These are phyloP conservation scores for Nothocercus nigrocapillus DNA, from an alignment of 2,113 vertebrate genomes.

Conservation along the genomic window DNA sequence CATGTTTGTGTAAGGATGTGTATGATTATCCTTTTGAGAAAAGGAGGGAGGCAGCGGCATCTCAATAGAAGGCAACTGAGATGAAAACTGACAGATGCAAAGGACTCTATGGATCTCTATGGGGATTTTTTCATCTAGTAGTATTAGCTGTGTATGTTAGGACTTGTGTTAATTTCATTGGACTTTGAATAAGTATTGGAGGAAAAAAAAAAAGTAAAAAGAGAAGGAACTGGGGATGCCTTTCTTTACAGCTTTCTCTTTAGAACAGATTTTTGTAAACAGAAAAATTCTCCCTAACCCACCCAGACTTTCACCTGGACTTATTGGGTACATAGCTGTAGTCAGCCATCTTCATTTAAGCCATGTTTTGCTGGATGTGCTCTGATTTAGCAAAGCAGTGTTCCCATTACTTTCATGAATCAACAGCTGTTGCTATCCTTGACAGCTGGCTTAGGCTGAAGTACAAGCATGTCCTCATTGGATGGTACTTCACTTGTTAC, in stretches of 20 bases:
- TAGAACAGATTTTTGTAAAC: not conserved
- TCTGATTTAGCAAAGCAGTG: constrained; percentile 22
- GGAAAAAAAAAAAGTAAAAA: not conserved
- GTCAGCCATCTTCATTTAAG: constrained; percentile 42
- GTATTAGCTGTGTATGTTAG: not conserved
- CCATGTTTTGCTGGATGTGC: constrained; percentile 30
- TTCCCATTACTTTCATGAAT: constrained; percentile 56
- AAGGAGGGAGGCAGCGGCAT: not conserved
- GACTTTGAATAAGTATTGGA: not conserved
- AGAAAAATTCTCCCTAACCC: not conserved
- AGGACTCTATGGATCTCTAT: not conserved
- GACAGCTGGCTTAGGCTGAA: constrained; percentile 57
- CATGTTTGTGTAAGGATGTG: accelerated
- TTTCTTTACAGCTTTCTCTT: not conserved
- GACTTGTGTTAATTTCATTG: not conserved
- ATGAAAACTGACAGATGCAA: not conserved
- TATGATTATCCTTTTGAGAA: not conserved
- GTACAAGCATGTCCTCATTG: not conserved
- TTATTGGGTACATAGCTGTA: constrained; percentile 13
- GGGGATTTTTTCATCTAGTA: not conserved
- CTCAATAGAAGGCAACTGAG: not conserved
- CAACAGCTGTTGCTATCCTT: constrained; percentile 44
- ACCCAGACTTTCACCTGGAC: constrained; percentile 10
- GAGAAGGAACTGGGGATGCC: not conserved
- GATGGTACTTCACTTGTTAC: constrained; percentile 43